Base-by-base conservation (phyloP, 2,113 vertebrate species). In the Chelonoidis abingdonii region DNA sequence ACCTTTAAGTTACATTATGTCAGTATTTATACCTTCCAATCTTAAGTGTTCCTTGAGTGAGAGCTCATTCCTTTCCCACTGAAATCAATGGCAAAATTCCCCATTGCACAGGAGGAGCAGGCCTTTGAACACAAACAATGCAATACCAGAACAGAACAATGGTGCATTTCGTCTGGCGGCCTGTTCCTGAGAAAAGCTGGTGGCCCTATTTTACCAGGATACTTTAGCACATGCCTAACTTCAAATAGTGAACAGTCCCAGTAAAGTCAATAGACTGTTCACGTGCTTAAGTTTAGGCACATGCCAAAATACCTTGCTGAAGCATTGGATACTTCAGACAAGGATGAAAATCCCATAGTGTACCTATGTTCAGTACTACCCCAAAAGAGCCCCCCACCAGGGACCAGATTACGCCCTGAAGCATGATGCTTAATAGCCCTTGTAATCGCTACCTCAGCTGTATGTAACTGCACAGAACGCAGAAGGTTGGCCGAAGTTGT, bases 21-120 rank as follows among this genome's bases (percentile, higher is more conserved):
- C n/a, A n/a, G 95, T 97, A 97, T 97, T 96, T 97, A 97, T 79
- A 57, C 96, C 97, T 97, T 96, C 96, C 96, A 97, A 95, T 96
- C 96, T 95, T 92, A 94, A 93, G 96, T 93, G 92, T 89, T 96
- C 96, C 95, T 97, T 96, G 95, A 97, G 96, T 96, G 95, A 96
- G 96, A 96, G 89, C 86, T 89, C 94, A 52, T 91, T 86, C 75
- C 94, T 97, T 96, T 97, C 94, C 96, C 1, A 1, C 94, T 89
- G 92, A 97, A 97, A 97, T 92, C 96, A 95, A 97, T 97, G 93
- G 96, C 96, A 97, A 95, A 94, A 52, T 95, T 97, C 93, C 95
- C 87, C 0, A 0, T 54, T 83, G 90, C 87, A 88, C 90, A 24
- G 94, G 97, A 96, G 93, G 95, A 95, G 87, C 87, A 95, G 0